Conservation (phyloP, 2,113 vertebrate genomes). For the Melierax canorus region DNA sequence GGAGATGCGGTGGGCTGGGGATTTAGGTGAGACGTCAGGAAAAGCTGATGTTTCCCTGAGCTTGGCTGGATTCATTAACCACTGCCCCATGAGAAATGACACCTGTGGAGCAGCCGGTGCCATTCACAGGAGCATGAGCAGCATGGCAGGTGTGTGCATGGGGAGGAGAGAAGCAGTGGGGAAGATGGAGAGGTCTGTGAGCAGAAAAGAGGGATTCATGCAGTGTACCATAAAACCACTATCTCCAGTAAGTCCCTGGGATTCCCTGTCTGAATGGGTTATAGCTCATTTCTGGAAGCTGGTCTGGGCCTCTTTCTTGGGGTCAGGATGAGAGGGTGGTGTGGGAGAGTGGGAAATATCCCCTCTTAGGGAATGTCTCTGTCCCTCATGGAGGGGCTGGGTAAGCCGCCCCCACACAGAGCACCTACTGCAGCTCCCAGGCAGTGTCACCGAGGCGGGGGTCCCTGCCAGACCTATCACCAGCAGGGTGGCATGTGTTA, state of each 20-base stretch:
- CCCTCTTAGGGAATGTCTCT: not conserved
- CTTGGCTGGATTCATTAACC: not conserved
- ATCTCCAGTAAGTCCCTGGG: not conserved
- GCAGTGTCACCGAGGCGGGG: accelerated
- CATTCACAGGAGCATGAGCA: not conserved
- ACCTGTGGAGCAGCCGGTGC: accelerated
- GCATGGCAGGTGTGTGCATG: accelerated
- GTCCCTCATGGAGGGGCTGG: accelerated
- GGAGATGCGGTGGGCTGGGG: not conserved
- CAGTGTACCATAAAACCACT: not conserved
- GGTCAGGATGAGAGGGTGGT: not conserved
- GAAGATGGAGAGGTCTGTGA: not conserved
- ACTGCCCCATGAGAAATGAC: accelerated
- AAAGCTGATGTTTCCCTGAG: not conserved
- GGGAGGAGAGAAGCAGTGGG: not conserved
- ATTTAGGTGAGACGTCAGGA: not conserved
- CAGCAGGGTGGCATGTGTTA: accelerated
- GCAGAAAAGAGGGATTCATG: not conserved
- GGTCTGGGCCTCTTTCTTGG: not conserved
- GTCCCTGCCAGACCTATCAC: accelerated
- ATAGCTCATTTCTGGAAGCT: not conserved
- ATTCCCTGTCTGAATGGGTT: not conserved
- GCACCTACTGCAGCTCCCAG: not conserved
- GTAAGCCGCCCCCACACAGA: accelerated
- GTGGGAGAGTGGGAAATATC: not conserved